Evolutionary conservation across 2,113 vertebrate species (phyloP).

Genomic region (Neofelis nebulosa): DNA sequence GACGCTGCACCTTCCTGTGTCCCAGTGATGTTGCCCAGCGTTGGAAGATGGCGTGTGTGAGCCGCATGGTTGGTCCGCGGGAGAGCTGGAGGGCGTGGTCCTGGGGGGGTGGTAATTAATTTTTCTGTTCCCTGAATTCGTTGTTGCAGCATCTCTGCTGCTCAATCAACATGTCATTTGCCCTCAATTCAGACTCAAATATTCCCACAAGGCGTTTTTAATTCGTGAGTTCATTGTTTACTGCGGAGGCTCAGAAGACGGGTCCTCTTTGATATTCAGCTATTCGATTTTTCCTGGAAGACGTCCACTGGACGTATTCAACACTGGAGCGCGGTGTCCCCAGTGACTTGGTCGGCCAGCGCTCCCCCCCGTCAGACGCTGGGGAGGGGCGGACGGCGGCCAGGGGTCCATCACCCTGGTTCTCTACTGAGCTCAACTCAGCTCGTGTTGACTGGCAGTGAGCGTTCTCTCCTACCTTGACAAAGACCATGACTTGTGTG

Average conservation of each 20-base stretch:
- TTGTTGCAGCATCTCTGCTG: not conserved
- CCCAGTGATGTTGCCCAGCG: not conserved
- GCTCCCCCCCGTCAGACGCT: not conserved
- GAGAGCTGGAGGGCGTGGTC: not conserved
- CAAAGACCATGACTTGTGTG: not conserved
- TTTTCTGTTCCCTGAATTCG: not conserved
- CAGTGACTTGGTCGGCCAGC: not conserved
- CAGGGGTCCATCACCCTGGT: not conserved
- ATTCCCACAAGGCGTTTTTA: not conserved
- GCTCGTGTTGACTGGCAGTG: not conserved
- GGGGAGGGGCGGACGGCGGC: not conserved
- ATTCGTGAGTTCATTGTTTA: conserved; percentile 36
- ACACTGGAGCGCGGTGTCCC: not conserved
- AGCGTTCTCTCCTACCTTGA: not conserved
- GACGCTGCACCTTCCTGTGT: not conserved
- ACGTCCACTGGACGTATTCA: conserved; percentile 11
- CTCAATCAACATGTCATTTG: conserved; percentile 18
- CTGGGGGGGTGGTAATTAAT: conserved; percentile 39
- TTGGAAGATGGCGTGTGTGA: conserved; percentile 48
- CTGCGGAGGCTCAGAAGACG: not conserved
- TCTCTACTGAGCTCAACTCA: not conserved
- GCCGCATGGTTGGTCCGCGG: not conserved
- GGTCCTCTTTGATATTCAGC: conserved; percentile 43
- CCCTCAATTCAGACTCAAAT: conserved; percentile 48
- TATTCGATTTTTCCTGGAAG: not conserved